These are phyloP conservation scores for Eupeodes latifasciatus DNA, from an alignment of 2,888 invertebrate species.

Conservation along the genomic window DNA sequence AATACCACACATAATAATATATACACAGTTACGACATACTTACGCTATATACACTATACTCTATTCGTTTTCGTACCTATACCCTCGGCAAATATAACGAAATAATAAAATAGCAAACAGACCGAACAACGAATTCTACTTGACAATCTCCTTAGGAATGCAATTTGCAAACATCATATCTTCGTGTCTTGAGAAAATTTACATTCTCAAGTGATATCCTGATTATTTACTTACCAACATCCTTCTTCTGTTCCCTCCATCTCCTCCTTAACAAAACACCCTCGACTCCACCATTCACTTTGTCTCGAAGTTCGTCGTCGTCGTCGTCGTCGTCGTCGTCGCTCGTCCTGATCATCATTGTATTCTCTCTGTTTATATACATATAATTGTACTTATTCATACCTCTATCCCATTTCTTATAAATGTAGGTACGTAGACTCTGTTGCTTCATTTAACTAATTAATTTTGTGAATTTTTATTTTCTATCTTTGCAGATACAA, in stretches of 20 bases:
- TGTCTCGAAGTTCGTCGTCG: background rate
- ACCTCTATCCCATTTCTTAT: background rate
- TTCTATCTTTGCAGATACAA: constrained; percentile 63
- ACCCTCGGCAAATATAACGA: constrained; percentile 41
- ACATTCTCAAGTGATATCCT: constrained; percentile 71
- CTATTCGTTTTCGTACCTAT: background rate
- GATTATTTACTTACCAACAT: constrained; percentile 60
- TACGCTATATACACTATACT: background rate
- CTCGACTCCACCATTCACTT: background rate
- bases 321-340: background rate
- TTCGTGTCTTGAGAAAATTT: constrained; percentile 58
- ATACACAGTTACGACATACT: background rate
- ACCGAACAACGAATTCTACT: constrained; percentile 64
- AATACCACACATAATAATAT: background rate
- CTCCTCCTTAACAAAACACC: background rate
- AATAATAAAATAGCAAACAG: constrained; percentile 66
- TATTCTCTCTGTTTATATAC: background rate
- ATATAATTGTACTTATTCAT: background rate
- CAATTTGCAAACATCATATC: constrained; percentile 56
- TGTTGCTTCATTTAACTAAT: constrained; percentile 76
- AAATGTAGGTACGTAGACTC: constrained; percentile 18
- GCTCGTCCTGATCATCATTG: constrained; percentile 10
- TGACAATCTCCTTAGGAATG: constrained; percentile 60
- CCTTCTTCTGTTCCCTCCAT: background rate
- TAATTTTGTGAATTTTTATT: constrained; percentile 67